phyloP scores from a whole-genome alignment of 2,888 invertebrate genomes.

The Phrixothrix hirtus region DNA sequence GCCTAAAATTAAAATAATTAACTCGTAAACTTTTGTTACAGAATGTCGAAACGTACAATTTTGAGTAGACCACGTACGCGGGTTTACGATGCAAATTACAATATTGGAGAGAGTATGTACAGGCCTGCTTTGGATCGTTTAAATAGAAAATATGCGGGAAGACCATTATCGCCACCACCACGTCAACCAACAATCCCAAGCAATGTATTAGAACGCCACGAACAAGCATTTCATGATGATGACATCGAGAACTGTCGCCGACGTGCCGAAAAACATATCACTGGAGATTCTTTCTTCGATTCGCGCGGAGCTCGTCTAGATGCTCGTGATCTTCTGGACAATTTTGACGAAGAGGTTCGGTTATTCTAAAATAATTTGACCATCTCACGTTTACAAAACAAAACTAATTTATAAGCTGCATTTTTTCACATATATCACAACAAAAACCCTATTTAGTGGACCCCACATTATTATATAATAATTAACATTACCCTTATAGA shows the following conservation, averaged over 20 bases:
- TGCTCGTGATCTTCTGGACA: conserved; percentile 54
- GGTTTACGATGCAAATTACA: conserved; percentile 85
- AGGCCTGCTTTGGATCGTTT: conserved; percentile 74
- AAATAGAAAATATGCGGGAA: conserved; percentile 69
- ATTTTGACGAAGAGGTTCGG: conserved; percentile 58
- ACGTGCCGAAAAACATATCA: conserved; percentile 57
- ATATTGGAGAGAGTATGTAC: conserved; percentile 83
- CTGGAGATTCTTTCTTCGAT: conserved; percentile 66
- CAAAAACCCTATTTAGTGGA: conserved; percentile 8
- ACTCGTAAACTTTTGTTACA: conserved; percentile 25
- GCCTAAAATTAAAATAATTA: too few species aligned
- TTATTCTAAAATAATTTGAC: conserved; percentile 27
- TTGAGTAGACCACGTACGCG: conserved; percentile 71
- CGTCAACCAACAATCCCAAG: conserved; percentile 36
- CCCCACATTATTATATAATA: conserved; percentile 3
- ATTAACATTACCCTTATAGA: conserved; percentile 52
- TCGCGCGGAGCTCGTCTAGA: conserved; percentile 63
- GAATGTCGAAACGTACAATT: conserved; percentile 50
- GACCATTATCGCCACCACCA: conserved; percentile 53
- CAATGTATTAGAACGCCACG: conserved; percentile 54
- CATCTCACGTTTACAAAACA: too few species aligned
- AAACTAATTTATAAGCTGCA: conserved; percentile 16
- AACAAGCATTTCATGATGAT: conserved; percentile 59
- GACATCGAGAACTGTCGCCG: conserved; percentile 58
- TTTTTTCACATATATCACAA: conserved; percentile 11